phyloP scores from a whole-genome alignment of 2,113 vertebrate genomes.

The Meriones unguiculatus region DNA sequence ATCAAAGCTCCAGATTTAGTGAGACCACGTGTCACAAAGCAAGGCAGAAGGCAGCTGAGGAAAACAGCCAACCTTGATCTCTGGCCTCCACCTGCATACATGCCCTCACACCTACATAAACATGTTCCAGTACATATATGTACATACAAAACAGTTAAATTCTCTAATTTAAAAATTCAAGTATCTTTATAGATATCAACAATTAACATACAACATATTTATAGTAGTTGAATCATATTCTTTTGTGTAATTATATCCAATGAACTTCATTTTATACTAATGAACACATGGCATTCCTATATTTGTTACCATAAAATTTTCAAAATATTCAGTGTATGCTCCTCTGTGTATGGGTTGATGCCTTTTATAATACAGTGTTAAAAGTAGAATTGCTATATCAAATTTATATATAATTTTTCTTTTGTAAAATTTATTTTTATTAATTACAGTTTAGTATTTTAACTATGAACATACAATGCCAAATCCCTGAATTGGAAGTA shows the following conservation, averaged over 20 bases:
- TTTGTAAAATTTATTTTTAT: no score
- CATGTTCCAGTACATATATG: no score
- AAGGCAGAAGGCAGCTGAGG: not conserved
- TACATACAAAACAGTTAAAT: not conserved
- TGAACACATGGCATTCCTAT: not conserved
- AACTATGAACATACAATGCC: not conserved
- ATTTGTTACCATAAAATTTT: slow-evolving; percentile 12
- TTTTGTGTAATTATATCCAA: not conserved
- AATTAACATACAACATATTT: not conserved
- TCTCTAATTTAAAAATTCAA: not conserved
- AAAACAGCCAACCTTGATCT: not conserved
- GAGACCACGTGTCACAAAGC: not conserved
- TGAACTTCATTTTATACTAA: not conserved
- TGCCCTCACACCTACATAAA: not conserved
- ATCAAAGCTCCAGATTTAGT: not conserved
- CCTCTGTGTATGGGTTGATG: not conserved
- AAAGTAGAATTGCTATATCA: not conserved
- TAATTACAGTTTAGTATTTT: not conserved
- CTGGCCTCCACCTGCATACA: no score
- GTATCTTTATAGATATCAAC: not conserved
- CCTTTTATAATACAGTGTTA: slow-evolving; percentile 19
- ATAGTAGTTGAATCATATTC: not conserved
- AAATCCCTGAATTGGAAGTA: not conserved
- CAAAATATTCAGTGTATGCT: not conserved
- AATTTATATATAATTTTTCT: not conserved